phyloP scores from a whole-genome alignment of 2,888 invertebrate genomes.

The Parochlus steinenii region DNA sequence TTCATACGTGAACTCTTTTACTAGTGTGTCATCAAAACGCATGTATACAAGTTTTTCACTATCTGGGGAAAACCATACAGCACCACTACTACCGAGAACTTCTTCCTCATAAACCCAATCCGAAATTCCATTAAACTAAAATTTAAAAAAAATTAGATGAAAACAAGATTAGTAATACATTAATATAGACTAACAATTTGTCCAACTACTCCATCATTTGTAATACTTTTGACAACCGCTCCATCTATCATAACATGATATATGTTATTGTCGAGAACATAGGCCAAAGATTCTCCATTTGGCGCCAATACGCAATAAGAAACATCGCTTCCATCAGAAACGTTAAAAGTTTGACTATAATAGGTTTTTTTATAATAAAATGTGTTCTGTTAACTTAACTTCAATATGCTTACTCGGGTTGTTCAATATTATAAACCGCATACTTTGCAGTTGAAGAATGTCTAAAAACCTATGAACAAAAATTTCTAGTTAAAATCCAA shows the following conservation, averaged over 20 bases:
- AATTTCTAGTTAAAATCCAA: no score
- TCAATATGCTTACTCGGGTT: slow-evolving; percentile 29
- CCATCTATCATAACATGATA: slow-evolving; percentile 35
- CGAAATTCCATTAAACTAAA: slow-evolving; percentile 62
- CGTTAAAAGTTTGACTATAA: slow-evolving; percentile 28
- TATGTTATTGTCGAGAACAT: slow-evolving; percentile 52
- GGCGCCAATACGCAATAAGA: slow-evolving; percentile 47
- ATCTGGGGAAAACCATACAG: slow-evolving; percentile 64
- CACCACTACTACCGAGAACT: slow-evolving; percentile 49
- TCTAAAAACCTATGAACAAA: slow-evolving; percentile 33
- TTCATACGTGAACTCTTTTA: slow-evolving; percentile 44
- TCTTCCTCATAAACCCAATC: slow-evolving; percentile 95
- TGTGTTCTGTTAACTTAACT: slow-evolving; percentile 12
- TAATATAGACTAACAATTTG: slow-evolving; percentile 18
- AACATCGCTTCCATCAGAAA: slow-evolving; percentile 37
- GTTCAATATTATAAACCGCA: slow-evolving; percentile 39
- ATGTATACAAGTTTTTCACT: slow-evolving; percentile 52
- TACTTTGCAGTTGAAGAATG: slow-evolving; percentile 48
- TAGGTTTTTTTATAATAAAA: not conserved
- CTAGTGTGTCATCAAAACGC: slow-evolving; percentile 51
- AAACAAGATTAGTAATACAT: slow-evolving; percentile 30
- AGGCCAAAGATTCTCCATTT: slow-evolving; percentile 35
- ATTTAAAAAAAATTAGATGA: slow-evolving; percentile 45
- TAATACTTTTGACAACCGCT: slow-evolving; percentile 18
- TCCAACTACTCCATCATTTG: slow-evolving; percentile 11